Percentiles rank a stretch among this genome's conserved stretches.
phyloP scores from a whole-genome alignment of 2,797 vertebrate species.

The Diceros bicornis region DNA sequence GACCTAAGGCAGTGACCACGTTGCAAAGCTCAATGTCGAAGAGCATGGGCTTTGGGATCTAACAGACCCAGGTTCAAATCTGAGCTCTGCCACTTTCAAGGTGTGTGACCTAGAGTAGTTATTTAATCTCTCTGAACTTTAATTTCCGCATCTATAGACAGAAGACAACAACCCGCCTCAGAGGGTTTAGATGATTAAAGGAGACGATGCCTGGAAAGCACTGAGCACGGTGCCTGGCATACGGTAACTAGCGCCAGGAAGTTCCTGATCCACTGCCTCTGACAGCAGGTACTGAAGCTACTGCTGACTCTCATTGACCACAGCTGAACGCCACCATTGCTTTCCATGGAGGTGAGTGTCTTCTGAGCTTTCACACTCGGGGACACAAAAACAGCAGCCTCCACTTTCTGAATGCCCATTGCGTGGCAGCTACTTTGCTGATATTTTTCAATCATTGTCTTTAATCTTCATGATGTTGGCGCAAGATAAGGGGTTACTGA shows the following conservation, averaged over 20 bases:
- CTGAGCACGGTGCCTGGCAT: background rate
- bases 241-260: background rate
- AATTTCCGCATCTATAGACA: background rate
- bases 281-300: background rate
- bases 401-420: background rate
- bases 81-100: background rate
- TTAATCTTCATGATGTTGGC: background rate
- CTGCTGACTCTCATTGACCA: background rate
- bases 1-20: background rate
- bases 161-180: background rate
- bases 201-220: background rate
- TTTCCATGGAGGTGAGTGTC: background rate
- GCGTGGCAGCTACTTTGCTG: background rate
- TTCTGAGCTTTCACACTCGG: background rate
- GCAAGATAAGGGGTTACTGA: background rate
- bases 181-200: background rate
- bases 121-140: conserved; percentile 49
- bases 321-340: background rate
- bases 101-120: background rate
- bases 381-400: background rate
- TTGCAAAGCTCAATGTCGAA: background rate
- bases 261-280: background rate
- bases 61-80: background rate
- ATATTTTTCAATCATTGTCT: background rate
- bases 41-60: background rate